Evolutionary conservation across 64 coral and sea anemone species (phyloP).

Genomic region (Montipora foliosa): DNA sequence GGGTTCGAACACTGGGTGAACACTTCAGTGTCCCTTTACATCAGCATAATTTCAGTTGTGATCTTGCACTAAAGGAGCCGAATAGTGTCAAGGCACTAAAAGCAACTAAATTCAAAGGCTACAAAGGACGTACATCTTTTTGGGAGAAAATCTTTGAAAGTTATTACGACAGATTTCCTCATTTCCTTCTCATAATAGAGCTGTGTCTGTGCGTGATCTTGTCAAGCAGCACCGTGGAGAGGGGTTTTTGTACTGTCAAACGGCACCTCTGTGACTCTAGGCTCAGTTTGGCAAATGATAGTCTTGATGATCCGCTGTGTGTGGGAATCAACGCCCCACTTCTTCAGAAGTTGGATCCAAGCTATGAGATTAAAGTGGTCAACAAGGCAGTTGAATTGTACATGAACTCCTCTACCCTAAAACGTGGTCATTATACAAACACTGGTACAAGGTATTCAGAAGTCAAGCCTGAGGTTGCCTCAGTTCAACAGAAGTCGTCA

Average conservation of each 20-base stretch:
- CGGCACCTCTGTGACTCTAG: constrained; percentile 52
- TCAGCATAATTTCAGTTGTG: constrained; percentile 32
- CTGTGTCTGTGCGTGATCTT: constrained; percentile 55
- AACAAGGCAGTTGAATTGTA: constrained; percentile 59
- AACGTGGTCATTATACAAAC: constrained; percentile 8
- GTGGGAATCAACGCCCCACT: constrained; percentile 51
- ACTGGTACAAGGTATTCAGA: not conserved
- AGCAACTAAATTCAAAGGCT: constrained; percentile 34
- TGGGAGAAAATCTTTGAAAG: constrained; percentile 25
- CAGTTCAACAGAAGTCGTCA: not conserved
- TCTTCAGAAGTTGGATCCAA: constrained; percentile 56
- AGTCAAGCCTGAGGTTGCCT: not conserved
- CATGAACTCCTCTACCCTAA: constrained; percentile 18
- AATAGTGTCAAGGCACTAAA: constrained; percentile 35
- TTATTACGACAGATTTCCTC: constrained; percentile 21
- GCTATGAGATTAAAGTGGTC: constrained; percentile 56
- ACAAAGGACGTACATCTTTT: constrained; percentile 27
- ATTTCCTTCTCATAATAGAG: constrained; percentile 48
- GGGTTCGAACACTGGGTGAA: constrained; percentile 9
- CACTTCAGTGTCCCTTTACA: constrained; percentile 30
- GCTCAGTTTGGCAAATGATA: constrained; percentile 41
- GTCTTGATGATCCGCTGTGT: constrained; percentile 61
- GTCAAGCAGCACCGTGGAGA: constrained; percentile 59
- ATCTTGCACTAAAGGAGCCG: constrained; percentile 20
- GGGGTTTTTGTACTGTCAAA: constrained; percentile 47